Conservation (phyloP, 2,113 vertebrate species). For the Cygnus buccinator region DNA sequence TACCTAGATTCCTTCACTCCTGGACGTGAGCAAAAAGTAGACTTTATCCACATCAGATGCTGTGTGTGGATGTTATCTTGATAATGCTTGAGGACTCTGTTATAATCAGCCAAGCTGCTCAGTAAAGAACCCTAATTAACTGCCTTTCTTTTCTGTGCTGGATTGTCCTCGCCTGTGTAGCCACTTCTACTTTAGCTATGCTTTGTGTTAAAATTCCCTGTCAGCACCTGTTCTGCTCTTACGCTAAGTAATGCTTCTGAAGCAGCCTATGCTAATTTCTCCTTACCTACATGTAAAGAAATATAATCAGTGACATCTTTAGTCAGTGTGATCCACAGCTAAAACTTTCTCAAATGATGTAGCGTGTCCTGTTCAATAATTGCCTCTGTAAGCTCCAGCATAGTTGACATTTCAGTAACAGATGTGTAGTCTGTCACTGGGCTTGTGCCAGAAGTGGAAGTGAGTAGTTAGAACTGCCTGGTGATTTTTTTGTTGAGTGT, state of each 20-base stretch:
- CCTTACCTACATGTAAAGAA: background rate
- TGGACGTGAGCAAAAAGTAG: background rate
- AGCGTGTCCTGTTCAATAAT: background rate
- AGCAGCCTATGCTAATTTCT: background rate
- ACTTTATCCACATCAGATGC: background rate
- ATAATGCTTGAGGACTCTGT: background rate
- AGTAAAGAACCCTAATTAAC: background rate
- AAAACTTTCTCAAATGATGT: background rate
- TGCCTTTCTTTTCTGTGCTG: background rate
- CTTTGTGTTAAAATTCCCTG: background rate
- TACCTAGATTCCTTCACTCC: background rate
- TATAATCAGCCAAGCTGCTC: background rate
- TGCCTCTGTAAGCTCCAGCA: background rate
- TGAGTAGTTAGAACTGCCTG: background rate
- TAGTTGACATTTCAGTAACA: background rate
- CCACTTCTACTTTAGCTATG: background rate
- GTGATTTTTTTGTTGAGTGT: background rate
- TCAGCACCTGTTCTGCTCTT: background rate
- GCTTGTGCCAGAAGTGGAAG: background rate
- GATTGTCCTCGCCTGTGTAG: background rate
- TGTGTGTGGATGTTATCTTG: background rate
- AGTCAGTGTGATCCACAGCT: background rate
- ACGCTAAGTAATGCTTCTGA: background rate
- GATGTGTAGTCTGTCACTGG: background rate
- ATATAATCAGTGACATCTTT: background rate